A percentile compares a stretch with the other conserved stretches of the same genome.
Conservation (phyloP, 1,140 invertebrate species). For the Penaeus indicus region DNA sequence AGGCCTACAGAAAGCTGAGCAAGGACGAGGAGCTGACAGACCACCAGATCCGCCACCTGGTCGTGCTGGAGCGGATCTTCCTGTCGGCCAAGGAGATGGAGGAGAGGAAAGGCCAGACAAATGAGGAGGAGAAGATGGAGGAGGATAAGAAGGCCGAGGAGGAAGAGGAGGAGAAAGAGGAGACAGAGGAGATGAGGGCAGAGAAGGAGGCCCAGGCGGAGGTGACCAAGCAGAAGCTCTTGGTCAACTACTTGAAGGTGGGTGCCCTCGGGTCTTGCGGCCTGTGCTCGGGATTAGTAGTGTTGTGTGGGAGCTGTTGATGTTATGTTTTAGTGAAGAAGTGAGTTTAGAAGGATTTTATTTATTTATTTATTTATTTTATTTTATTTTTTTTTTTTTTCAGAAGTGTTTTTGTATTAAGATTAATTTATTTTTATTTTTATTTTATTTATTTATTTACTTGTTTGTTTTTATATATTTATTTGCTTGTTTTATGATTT, state of each 20-base stretch:
- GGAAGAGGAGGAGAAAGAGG: conserved; percentile 68
- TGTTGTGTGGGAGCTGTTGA: neutral
- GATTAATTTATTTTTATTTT: too few relatives aligned
- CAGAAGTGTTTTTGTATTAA: too few relatives aligned
- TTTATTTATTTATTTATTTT: conserved; percentile 19
- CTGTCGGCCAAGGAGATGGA: conserved; percentile 72
- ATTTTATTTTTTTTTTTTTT: too few relatives aligned
- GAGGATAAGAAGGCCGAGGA: conserved; percentile 66
- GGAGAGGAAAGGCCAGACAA: conserved; percentile 74
- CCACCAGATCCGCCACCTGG: conserved; percentile 43
- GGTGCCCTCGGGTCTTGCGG: conserved; percentile 68
- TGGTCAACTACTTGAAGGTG: conserved; percentile 71
- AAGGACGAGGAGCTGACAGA: conserved; percentile 69
- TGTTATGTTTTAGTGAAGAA: neutral
- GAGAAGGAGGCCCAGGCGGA: conserved; percentile 68
- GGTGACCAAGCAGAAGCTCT: conserved; percentile 67
- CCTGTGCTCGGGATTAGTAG: neutral
- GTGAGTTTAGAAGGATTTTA: too few relatives aligned
- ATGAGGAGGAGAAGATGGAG: conserved; percentile 70
- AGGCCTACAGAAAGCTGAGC: conserved; percentile 66
- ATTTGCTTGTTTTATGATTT: too few relatives aligned
- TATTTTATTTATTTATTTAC: too few relatives aligned
- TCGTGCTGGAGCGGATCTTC: conserved; percentile 60
- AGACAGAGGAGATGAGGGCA: conserved; percentile 66
- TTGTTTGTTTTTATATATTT: too few relatives aligned